Percentiles rank a stretch among this genome's conserved stretches.
Evolutionary conservation across 1,140 invertebrate species (phyloP).

Genomic region (Zaprionus ornatus): DNA sequence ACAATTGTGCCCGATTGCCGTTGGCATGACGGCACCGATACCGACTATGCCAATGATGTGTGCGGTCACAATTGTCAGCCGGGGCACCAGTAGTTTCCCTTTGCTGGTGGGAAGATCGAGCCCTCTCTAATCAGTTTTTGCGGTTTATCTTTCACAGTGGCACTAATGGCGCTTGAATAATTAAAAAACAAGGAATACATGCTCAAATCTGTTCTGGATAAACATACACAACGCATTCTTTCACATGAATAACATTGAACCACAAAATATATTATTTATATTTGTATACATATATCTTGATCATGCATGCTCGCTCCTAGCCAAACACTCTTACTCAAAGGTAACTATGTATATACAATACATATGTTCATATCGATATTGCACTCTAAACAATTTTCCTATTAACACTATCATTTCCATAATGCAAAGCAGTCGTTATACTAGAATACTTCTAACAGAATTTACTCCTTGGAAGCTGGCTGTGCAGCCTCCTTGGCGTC

Average conservation of each 20-base stretch:
- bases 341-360: conserved; percentile 18
- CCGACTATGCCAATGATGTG: conserved; percentile 46
- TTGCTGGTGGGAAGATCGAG: conserved; percentile 60
- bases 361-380: conserved; percentile 15
- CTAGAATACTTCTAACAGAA: not conserved
- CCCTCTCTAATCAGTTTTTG: conserved; percentile 67
- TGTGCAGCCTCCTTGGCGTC: not conserved
- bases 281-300: conserved; percentile 4
- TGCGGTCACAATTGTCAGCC: conserved; percentile 43
- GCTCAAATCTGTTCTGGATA: conserved; percentile 1
- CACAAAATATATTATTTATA: conserved; percentile 4
- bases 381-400: conserved; percentile 16
- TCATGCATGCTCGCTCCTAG: not conserved
- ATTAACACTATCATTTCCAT: conserved; percentile 22
- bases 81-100: conserved; percentile 56
- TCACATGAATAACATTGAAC: not conserved
- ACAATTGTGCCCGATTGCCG: conserved; percentile 43
- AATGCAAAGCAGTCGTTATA: not conserved
- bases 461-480: conserved; percentile 11
- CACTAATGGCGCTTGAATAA: conserved; percentile 74
- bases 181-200: conserved; percentile 36
- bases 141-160: conserved; percentile 47
- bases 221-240: not conserved
- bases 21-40: conserved; percentile 34
- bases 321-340: not conserved